These are phyloP conservation scores for Pachycephus smyrnensis DNA, from an alignment of 2,888 invertebrate species.

Conservation along the genomic window DNA sequence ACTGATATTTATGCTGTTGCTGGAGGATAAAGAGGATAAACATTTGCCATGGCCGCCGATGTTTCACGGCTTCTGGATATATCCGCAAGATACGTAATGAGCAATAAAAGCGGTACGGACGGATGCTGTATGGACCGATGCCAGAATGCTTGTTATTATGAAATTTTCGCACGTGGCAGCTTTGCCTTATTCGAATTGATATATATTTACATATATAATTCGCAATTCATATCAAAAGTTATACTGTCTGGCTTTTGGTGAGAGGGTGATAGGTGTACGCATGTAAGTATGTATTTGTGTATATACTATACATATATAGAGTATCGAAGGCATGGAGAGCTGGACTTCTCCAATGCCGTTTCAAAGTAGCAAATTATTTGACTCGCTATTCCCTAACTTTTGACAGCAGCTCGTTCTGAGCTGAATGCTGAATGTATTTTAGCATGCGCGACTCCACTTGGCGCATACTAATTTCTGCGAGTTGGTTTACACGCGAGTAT, in stretches of 20 bases:
- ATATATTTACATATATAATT: neutral
- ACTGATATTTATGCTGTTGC: slow-evolving; percentile 40
- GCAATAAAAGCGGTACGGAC: slow-evolving; percentile 27
- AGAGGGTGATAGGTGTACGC: neutral
- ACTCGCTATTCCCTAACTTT: slow-evolving; percentile 42
- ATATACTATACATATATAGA: neutral
- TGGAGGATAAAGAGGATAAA: slow-evolving; percentile 32
- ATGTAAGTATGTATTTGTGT: too few relatives aligned
- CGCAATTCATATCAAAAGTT: neutral
- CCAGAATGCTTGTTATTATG: slow-evolving; percentile 18
- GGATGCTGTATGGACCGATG: slow-evolving; percentile 1
- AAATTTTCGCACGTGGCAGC: slow-evolving; percentile 19
- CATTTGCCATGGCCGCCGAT: slow-evolving; percentile 28
- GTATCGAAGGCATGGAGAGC: neutral
- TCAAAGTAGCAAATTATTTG: slow-evolving; percentile 46
- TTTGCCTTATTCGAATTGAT: neutral
- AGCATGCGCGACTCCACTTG: slow-evolving; percentile 12
- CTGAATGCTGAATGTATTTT: slow-evolving; percentile 19
- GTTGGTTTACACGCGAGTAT: neutral
- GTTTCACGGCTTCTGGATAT: slow-evolving; percentile 21
- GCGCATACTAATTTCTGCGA: slow-evolving; percentile 11
- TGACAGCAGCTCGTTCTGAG: slow-evolving; percentile 31
- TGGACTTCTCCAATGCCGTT: neutral
- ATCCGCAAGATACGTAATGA: slow-evolving; percentile 31
- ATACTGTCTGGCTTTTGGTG: neutral